Percentiles rank a stretch among this genome's conserved stretches.
phyloP scores from a whole-genome alignment of 2,888 invertebrate species.

The Aricia artaxerxes region DNA sequence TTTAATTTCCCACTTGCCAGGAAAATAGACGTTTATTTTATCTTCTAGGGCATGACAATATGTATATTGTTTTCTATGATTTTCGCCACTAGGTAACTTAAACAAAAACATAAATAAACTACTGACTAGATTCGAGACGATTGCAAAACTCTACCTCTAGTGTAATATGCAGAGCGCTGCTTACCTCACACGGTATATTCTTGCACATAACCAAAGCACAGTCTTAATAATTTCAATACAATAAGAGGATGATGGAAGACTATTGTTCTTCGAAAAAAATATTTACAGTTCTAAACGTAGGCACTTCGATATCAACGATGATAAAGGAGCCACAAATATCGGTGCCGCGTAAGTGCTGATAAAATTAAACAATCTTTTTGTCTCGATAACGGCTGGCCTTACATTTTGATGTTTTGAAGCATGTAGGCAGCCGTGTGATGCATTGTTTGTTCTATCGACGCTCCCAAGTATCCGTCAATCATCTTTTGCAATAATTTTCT shows the following conservation, averaged over 20 bases:
- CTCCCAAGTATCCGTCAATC: constrained; percentile 8
- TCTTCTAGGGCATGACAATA: no score
- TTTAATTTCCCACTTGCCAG: no score
- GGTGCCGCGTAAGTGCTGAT: constrained; percentile 53
- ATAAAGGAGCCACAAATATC: constrained; percentile 43
- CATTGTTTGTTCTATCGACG: constrained; percentile 1
- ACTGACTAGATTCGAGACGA: not conserved
- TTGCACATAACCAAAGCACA: constrained; percentile 12
- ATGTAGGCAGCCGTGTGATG: constrained; percentile 32
- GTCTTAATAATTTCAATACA: constrained; percentile 2
- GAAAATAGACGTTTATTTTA: no score
- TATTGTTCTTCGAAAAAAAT: constrained; percentile 21
- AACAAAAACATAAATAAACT: not conserved
- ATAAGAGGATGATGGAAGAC: constrained; percentile 18
- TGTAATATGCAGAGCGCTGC: not conserved
- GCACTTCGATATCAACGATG: constrained; percentile 37
- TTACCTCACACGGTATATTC: constrained; percentile 16
- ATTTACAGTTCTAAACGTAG: constrained; percentile 18
- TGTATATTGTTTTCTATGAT: no score
- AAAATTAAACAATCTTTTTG: constrained; percentile 40
- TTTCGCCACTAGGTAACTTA: not conserved
- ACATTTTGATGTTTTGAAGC: constrained; percentile 37
- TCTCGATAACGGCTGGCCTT: constrained; percentile 32
- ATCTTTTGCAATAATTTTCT: constrained; percentile 5
- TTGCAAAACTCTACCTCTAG: not conserved